Conservation (phyloP, 1,140 invertebrate genomes). For the Drosophila subpulchrella region DNA sequence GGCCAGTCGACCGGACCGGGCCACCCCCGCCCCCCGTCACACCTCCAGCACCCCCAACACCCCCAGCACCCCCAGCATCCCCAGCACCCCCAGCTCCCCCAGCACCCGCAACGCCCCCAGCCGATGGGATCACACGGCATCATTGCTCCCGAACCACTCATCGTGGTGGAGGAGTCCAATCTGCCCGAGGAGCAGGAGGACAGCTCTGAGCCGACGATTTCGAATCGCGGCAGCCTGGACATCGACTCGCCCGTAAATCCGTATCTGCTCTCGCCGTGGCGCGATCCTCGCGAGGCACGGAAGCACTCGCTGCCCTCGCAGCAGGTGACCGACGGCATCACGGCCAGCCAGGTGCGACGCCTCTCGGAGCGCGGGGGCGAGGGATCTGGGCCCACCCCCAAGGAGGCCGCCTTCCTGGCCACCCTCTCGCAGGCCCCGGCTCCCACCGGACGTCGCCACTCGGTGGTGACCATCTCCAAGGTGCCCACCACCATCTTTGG, state of each 20-base stretch:
- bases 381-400: slow-evolving; percentile 88
- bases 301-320: slow-evolving; percentile 93
- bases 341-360: slow-evolving; percentile 92
- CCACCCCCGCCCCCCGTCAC: slow-evolving; percentile 23
- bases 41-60: slow-evolving; percentile 11
- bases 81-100: slow-evolving; percentile 9
- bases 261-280: slow-evolving; percentile 91
- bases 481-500: slow-evolving; percentile 91
- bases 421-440: slow-evolving; percentile 91
- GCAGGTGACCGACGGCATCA: slow-evolving; percentile 92
- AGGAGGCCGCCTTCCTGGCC: slow-evolving; percentile 91
- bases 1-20: slow-evolving; percentile 34
- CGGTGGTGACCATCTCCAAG: slow-evolving; percentile 92
- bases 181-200: slow-evolving; percentile 88
- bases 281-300: slow-evolving; percentile 88
- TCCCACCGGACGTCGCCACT: slow-evolving; percentile 91
- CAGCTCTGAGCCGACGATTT: slow-evolving; percentile 84
- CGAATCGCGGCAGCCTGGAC: slow-evolving; percentile 87
- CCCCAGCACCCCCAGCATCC: slow-evolving; percentile 36
- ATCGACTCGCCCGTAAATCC: slow-evolving; percentile 92
- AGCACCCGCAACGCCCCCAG: slow-evolving; percentile 24
- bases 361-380: slow-evolving; percentile 91
- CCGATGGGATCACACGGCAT: slow-evolving; percentile 62
- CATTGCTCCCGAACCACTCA: slow-evolving; percentile 87
- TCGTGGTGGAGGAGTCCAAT: slow-evolving; percentile 91